phyloP scores from a whole-genome alignment of 2,113 vertebrate species.

The Fregata magnificens region DNA sequence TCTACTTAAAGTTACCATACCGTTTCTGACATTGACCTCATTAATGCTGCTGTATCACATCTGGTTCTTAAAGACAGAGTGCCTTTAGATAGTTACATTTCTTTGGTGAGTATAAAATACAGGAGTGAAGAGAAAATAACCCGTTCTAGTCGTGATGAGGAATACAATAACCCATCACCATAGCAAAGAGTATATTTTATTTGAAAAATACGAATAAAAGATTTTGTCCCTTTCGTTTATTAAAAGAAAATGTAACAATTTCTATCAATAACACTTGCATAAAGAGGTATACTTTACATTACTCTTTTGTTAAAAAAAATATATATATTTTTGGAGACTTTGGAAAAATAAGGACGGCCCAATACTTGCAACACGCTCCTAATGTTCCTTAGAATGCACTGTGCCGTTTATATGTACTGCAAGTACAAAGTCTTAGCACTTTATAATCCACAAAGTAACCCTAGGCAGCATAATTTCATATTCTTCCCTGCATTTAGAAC shows the following conservation, averaged over 20 bases:
- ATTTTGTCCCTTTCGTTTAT: conserved; percentile 58
- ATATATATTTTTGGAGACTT: conserved; percentile 58
- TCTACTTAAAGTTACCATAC: background rate
- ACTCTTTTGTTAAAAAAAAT: conserved; percentile 56
- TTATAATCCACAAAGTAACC: background rate
- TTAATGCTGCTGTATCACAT: background rate
- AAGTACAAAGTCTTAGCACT: conserved; percentile 18
- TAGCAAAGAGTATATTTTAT: conserved; percentile 42
- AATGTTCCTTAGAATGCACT: conserved; percentile 14
- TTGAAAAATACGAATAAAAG: conserved; percentile 53
- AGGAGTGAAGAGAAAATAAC: background rate
- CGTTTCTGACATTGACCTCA: background rate
- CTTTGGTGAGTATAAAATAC: background rate
- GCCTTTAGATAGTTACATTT: background rate
- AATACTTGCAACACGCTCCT: conserved; percentile 9
- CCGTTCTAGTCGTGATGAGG: background rate
- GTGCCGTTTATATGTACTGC: background rate
- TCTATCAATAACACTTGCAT: conserved; percentile 54
- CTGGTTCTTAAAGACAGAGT: background rate
- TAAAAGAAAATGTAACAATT: conserved; percentile 55
- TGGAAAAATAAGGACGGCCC: conserved; percentile 62
- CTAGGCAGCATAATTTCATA: background rate
- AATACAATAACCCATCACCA: conserved; percentile 17
- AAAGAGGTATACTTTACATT: conserved; percentile 63
- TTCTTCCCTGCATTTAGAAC: background rate